phyloP scores from a whole-genome alignment of 2,113 vertebrate species.

The Burhinus oedicnemus region DNA sequence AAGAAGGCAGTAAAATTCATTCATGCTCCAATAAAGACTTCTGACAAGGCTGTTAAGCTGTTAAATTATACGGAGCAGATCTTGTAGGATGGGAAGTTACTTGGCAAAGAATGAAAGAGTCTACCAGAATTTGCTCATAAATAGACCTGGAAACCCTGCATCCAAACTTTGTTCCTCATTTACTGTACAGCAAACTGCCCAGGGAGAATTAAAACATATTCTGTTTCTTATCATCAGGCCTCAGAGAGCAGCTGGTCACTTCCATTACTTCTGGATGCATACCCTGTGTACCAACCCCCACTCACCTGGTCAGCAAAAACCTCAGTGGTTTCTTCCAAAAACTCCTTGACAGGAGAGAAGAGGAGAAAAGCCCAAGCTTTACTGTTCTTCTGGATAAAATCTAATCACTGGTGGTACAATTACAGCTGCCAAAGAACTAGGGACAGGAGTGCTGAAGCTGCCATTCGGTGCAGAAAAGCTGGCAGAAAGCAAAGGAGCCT shows the following conservation, averaged over 20 bases:
- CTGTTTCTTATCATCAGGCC: neutral
- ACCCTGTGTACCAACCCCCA: neutral
- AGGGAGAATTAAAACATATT: neutral
- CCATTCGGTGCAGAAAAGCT: neutral
- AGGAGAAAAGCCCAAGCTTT: neutral
- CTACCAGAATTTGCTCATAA: neutral
- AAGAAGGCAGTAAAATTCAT: neutral
- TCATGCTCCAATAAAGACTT: neutral
- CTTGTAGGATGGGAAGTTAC: neutral
- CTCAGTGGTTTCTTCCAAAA: neutral
- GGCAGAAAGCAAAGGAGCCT: neutral
- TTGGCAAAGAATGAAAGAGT: neutral
- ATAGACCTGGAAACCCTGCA: neutral
- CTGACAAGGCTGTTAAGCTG: neutral
- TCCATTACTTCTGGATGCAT: neutral
- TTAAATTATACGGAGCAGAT: neutral
- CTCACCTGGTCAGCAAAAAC: neutral
- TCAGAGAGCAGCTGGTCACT: neutral
- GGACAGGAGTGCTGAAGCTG: neutral
- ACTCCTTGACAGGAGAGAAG: neutral
- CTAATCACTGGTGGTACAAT: neutral
- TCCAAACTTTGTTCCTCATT: neutral
- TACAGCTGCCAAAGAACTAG: neutral
- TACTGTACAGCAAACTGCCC: neutral
- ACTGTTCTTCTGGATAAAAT: neutral